A percentile compares a stretch with the other conserved stretches of the same genome.
phyloP scores from a whole-genome alignment of 2,113 vertebrate genomes.

The Tympanuchus pallidicinctus region DNA sequence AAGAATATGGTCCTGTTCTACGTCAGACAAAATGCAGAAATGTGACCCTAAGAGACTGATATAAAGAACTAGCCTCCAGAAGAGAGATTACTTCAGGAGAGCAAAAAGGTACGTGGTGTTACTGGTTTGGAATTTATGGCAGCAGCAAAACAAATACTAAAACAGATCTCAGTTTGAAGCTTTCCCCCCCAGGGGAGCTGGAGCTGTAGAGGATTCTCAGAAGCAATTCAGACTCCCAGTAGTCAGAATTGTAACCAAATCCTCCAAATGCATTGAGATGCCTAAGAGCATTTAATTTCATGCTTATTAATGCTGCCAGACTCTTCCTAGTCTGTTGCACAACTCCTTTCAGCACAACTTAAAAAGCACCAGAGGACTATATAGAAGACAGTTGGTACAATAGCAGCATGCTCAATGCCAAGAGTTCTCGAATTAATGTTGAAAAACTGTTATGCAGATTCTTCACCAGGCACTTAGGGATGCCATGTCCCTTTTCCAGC shows the following conservation, averaged over 20 bases:
- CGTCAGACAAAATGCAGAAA: background rate
- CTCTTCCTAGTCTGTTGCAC: background rate
- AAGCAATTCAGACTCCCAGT: background rate
- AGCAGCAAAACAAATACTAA: background rate
- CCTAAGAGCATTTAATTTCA: background rate
- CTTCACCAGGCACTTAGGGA: background rate
- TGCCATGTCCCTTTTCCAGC: background rate
- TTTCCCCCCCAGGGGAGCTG: background rate
- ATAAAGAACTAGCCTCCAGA: background rate
- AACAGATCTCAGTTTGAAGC: background rate
- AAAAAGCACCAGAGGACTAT: background rate
- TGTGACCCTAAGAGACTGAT: background rate
- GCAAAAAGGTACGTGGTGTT: background rate
- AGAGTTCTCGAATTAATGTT: background rate
- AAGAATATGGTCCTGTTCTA: background rate
- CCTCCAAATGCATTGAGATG: background rate
- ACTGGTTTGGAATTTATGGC: background rate
- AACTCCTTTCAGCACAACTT: background rate
- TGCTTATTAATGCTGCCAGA: background rate
- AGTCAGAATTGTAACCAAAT: background rate
- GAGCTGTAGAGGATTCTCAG: background rate
- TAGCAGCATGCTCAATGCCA: background rate
- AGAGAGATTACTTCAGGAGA: background rate
- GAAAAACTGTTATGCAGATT: background rate
- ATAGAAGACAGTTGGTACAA: background rate